These are phyloP conservation scores for Rostratula benghalensis DNA, from an alignment of 2,113 vertebrate genomes.

Conservation along the genomic window DNA sequence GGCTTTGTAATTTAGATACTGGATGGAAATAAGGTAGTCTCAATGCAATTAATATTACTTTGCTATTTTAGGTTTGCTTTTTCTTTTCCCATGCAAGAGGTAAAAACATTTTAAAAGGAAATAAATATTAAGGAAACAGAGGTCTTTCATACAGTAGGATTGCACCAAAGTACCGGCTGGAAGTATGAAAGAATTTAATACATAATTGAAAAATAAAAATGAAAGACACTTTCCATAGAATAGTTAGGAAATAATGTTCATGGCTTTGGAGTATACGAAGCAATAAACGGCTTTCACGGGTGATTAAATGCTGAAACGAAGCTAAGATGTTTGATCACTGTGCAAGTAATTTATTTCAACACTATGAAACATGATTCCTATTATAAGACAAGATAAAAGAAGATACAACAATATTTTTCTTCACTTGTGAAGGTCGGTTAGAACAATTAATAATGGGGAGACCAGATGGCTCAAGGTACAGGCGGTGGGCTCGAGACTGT, in stretches of 20 bases:
- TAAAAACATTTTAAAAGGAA: not conserved
- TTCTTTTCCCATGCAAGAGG: not conserved
- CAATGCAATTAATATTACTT: not conserved
- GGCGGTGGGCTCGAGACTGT: slow-evolving; percentile 3
- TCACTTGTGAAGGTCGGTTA: slow-evolving; percentile 7
- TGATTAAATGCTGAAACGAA: slow-evolving; percentile 66
- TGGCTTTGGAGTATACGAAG: slow-evolving; percentile 50
- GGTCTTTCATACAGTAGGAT: not conserved
- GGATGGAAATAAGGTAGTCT: not conserved
- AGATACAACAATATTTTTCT: slow-evolving; percentile 65
- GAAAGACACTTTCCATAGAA: slow-evolving; percentile 44
- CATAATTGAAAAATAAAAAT: slow-evolving; percentile 58
- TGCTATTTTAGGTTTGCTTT: not conserved
- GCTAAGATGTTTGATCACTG: slow-evolving; percentile 60
- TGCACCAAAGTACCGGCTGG: not conserved
- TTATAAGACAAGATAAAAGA: slow-evolving; percentile 66
- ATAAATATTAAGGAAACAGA: not conserved
- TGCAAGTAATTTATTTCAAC: slow-evolving; percentile 65
- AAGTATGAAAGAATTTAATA: slow-evolving; percentile 7
- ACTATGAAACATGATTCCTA: slow-evolving; percentile 60
- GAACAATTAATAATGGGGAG: slow-evolving; percentile 50
- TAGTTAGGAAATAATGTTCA: slow-evolving; percentile 51
- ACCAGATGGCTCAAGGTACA: slow-evolving; percentile 29
- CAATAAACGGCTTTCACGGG: slow-evolving; percentile 56
- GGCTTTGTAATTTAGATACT: not conserved